Percentiles rank a stretch among this genome's conserved stretches.
phyloP scores from a whole-genome alignment of 1,140 invertebrate genomes.

The Diorhabda carinulata region DNA sequence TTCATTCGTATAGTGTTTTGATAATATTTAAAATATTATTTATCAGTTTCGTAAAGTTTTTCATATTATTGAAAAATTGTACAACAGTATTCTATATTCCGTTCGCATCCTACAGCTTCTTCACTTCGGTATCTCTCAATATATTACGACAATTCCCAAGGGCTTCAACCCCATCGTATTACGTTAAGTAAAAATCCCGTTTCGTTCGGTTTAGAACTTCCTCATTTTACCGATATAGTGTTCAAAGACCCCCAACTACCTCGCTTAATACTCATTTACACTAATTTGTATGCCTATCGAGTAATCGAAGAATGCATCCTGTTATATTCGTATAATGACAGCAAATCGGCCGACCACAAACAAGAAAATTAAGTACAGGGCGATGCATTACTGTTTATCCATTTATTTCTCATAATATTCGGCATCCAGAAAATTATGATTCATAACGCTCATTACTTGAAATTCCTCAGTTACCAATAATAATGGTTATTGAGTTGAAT shows the following conservation, averaged over 20 bases:
- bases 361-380: not conserved
- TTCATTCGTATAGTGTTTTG: too few relatives aligned
- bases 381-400: not conserved
- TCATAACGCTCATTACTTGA: too few relatives aligned
- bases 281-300: conserved; percentile 11
- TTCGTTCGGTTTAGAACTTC: not conserved
- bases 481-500: too few relatives aligned
- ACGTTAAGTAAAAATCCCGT: not conserved
- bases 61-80: too few relatives aligned
- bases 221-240: not conserved
- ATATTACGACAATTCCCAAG: not conserved
- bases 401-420: too few relatives aligned
- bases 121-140: too few relatives aligned
- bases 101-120: too few relatives aligned
- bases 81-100: too few relatives aligned
- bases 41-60: too few relatives aligned
- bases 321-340: conserved; percentile 10
- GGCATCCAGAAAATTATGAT: too few relatives aligned
- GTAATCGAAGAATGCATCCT: conserved; percentile 14
- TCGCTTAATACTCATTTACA: conserved; percentile 8
- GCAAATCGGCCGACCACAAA: not conserved
- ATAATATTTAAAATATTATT: too few relatives aligned
- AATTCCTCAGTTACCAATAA: too few relatives aligned
- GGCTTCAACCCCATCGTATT: not conserved
- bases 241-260: conserved; percentile 6